These are phyloP conservation scores for Chaetodon trifasciatus DNA, from an alignment of 2,797 vertebrate species.

Conservation along the genomic window DNA sequence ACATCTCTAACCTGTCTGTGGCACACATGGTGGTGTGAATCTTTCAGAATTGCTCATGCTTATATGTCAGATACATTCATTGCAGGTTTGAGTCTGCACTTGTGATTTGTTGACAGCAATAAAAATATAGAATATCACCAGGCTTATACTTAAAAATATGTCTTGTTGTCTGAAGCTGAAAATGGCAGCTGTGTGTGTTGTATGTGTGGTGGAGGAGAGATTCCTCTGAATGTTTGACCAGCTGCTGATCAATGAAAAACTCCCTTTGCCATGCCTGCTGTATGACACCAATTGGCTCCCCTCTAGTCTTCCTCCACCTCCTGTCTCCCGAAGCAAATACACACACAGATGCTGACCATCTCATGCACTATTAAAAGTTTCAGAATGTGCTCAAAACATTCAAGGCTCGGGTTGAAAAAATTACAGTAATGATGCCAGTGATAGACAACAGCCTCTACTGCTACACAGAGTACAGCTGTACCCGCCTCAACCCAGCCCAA, in stretches of 20 bases:
- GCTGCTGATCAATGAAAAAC: not conserved
- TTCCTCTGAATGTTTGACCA: not conserved
- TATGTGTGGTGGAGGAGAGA: not conserved
- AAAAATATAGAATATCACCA: not conserved
- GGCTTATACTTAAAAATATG: not conserved
- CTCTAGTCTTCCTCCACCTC: not conserved
- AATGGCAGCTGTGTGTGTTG: not conserved
- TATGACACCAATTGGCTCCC: not conserved
- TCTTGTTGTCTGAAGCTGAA: not conserved
- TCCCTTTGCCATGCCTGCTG: not conserved
- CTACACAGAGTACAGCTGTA: not conserved
- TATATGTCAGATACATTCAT: not conserved
- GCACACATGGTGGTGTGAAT: too few species aligned
- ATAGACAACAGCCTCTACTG: not conserved
- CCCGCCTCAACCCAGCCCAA: not conserved
- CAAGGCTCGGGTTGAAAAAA: not conserved
- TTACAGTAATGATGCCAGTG: not conserved
- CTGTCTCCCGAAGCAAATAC: not conserved
- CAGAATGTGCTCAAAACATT: conserved; percentile 19
- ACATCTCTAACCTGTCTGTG: too few species aligned
- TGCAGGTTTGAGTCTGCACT: not conserved
- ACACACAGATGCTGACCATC: not conserved
- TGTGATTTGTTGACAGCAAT: not conserved
- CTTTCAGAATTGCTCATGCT: not conserved
- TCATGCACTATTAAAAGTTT: conserved; percentile 12